Conservation (phyloP, 2,797 vertebrate genomes). For the Pseudochromis fuscus region DNA sequence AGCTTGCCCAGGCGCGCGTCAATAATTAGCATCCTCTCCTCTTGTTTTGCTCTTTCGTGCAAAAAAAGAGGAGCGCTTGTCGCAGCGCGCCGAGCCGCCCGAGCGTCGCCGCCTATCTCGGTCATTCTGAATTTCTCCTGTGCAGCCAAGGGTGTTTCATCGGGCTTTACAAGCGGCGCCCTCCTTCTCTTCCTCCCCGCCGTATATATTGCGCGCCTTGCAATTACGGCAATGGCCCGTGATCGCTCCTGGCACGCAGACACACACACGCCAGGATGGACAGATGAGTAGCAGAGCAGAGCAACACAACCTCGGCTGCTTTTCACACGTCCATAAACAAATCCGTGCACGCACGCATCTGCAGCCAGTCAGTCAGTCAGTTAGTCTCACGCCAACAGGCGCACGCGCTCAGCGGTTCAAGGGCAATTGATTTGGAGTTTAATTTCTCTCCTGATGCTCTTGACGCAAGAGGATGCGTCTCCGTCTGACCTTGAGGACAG, state of each 20-base stretch:
- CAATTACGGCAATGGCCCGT: conserved; percentile 63
- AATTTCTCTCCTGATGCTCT: conserved; percentile 77
- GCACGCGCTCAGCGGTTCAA: conserved; percentile 60
- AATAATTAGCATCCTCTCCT: conserved; percentile 68
- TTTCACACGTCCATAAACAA: conserved; percentile 51
- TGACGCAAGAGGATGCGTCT: conserved; percentile 74
- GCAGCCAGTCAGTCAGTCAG: conserved; percentile 26
- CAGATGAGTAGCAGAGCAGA: conserved; percentile 30
- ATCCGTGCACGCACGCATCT: conserved; percentile 9
- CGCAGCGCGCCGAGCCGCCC: conserved; percentile 24
- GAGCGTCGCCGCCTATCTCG: conserved; percentile 33
- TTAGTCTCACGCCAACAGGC: conserved; percentile 14
- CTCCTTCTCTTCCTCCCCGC: conserved; percentile 2
- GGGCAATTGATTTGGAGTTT: conserved; percentile 84
- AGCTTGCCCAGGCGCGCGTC: conserved; percentile 63
- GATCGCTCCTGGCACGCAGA: conserved; percentile 53
- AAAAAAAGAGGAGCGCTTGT: conserved; percentile 41
- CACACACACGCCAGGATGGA: conserved; percentile 19
- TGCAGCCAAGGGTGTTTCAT: conserved; percentile 58
- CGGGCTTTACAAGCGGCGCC: conserved; percentile 39
- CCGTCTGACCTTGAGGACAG: conserved; percentile 79
- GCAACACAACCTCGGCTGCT: conserved; percentile 12
- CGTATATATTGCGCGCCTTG: conserved; percentile 28
- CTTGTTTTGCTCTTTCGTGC: conserved; percentile 35
- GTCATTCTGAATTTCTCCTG: conserved; percentile 58